Conservation (phyloP, 2,797 vertebrate genomes). For the Micropoecilia bifurca region DNA sequence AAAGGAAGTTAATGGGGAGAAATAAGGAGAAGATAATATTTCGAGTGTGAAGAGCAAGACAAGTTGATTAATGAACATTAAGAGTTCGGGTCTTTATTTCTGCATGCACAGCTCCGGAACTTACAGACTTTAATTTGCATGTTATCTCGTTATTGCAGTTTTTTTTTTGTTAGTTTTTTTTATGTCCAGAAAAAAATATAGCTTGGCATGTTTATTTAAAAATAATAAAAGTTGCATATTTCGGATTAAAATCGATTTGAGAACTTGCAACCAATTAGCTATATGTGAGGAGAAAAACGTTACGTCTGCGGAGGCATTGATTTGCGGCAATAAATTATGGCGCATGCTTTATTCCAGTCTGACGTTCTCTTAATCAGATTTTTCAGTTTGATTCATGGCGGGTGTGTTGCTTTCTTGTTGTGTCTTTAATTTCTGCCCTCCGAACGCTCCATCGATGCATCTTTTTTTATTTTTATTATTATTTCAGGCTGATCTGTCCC, state of each 20-base stretch:
- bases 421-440: background rate
- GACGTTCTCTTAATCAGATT: background rate
- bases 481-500: background rate
- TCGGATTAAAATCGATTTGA: slow-evolving; percentile 54
- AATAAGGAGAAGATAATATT: slow-evolving; percentile 40
- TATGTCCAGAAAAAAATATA: slow-evolving; percentile 5
- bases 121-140: slow-evolving; percentile 1
- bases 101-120: background rate
- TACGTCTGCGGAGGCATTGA: slow-evolving; percentile 34
- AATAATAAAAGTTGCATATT: slow-evolving; percentile 19
- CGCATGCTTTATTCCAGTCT: slow-evolving; percentile 4
- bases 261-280: slow-evolving; percentile 38
- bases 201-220: slow-evolving; percentile 5
- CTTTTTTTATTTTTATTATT: background rate
- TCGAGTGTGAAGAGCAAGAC: background rate
- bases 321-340: slow-evolving; percentile 51
- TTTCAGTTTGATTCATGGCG: background rate
- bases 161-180: background rate
- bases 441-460: background rate
- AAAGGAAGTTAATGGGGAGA: slow-evolving; percentile 72
- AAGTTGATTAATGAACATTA: background rate
- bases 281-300: slow-evolving; percentile 35
- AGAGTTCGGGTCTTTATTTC: background rate
- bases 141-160: background rate
- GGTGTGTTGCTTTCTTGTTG: background rate